These are phyloP conservation scores for Drosophila miranda DNA, from an alignment of 1,140 invertebrate genomes.

Conservation along the genomic window DNA sequence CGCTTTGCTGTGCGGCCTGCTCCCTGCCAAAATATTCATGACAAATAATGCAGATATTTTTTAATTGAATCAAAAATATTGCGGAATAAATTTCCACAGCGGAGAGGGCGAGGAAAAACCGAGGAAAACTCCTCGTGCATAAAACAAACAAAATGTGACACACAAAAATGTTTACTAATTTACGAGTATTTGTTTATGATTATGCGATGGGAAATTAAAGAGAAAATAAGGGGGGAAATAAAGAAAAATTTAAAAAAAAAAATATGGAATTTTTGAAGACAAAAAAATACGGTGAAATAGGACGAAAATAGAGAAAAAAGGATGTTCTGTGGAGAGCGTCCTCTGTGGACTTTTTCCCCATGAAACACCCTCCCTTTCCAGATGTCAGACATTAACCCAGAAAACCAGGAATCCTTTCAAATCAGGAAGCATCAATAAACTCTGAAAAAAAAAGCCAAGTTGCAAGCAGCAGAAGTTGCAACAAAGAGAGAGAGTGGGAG, in stretches of 20 bases:
- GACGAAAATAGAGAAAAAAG: no score
- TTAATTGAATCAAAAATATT: conserved; percentile 47
- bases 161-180: conserved; percentile 1
- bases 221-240: no score
- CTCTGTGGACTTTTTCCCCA: no score
- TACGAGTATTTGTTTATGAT: conserved; percentile 38
- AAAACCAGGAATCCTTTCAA: no score
- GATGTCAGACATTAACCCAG: no score
- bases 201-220: background rate
- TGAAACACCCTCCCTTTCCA: no score
- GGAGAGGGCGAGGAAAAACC: no score
- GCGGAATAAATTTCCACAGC: conserved; percentile 12
- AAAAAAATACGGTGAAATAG: no score
- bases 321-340: no score
- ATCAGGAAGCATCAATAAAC: no score
- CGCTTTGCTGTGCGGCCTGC: background rate
- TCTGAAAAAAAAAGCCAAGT: background rate
- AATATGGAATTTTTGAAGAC: background rate
- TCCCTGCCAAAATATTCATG: conserved; percentile 46
- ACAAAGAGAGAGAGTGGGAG: no score
- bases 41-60: conserved; percentile 33
- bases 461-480: no score
- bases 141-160: conserved; percentile 16
- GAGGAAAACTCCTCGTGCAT: conserved; percentile 7
- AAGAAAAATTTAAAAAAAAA: background rate